Conservation (phyloP, 2,888 invertebrate genomes). For the Dynastes grantii region DNA sequence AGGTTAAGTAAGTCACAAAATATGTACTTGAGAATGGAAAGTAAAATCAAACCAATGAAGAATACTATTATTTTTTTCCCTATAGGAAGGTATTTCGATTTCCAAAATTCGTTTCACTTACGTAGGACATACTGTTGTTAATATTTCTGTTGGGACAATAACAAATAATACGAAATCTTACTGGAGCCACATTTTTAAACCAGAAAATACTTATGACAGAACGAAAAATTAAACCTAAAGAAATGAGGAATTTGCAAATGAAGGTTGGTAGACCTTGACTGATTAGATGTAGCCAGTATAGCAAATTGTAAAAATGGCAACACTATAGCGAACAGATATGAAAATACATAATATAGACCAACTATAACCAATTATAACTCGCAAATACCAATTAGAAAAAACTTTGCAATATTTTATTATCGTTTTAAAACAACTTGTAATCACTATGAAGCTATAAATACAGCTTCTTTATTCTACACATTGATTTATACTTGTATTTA, state of each 20-base stretch:
- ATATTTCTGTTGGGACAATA: background rate
- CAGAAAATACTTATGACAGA: background rate
- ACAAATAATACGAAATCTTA: background rate
- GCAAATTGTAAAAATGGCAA: too few relatives aligned
- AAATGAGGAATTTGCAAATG: conserved; percentile 4
- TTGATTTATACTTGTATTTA: too few relatives aligned
- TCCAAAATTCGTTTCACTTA: conserved; percentile 42
- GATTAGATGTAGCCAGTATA: too few relatives aligned
- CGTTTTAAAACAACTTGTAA: too few relatives aligned
- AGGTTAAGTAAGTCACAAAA: conserved; percentile 44
- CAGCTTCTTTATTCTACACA: too few relatives aligned
- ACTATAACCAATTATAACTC: background rate
- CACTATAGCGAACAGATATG: too few relatives aligned
- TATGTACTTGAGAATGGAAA: conserved; percentile 34
- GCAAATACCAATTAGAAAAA: background rate
- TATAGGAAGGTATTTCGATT: conserved; percentile 22
- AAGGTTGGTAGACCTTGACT: conserved; percentile 17
- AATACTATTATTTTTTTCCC: conserved; percentile 35
- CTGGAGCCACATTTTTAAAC: conserved; percentile 8
- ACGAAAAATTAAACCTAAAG: background rate
- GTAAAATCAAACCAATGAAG: conserved; percentile 22
- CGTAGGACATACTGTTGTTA: conserved; percentile 41
- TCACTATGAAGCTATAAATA: too few relatives aligned
- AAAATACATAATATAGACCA: too few relatives aligned
- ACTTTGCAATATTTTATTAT: background rate